A percentile compares a stretch with the other conserved stretches of the same genome.
Conservation (phyloP, 1,140 invertebrate genomes). For the Venturia canescens region DNA sequence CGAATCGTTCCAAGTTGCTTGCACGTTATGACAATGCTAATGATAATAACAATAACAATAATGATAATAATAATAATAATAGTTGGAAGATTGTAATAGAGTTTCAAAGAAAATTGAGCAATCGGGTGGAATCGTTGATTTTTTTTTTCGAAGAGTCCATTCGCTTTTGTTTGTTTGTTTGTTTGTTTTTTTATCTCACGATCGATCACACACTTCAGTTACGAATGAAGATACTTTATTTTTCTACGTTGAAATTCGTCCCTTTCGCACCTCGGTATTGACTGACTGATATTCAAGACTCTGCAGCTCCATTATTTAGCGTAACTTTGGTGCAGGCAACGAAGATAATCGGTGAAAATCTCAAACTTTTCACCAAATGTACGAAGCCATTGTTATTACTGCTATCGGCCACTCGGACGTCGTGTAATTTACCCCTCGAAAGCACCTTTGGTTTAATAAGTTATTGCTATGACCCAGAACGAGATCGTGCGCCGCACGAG, state of each 20-base stretch:
- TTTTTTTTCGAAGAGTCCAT: neutral
- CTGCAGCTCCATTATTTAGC: slow-evolving; percentile 56
- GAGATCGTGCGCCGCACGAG: neutral
- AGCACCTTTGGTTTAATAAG: neutral
- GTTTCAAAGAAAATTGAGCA: slow-evolving; percentile 16
- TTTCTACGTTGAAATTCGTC: neutral
- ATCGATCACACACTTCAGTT: neutral
- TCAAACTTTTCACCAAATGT: neutral
- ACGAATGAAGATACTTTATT: slow-evolving; percentile 4
- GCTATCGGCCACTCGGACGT: neutral
- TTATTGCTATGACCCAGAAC: slow-evolving; percentile 13
- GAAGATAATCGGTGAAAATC: too few species aligned
- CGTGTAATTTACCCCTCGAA: neutral
- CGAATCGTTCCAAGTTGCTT: slow-evolving; percentile 65
- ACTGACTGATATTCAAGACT: slow-evolving; percentile 73
- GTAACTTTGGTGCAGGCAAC: neutral
- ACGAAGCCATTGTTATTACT: too few species aligned
- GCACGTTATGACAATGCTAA: slow-evolving; percentile 69
- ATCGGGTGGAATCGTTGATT: slow-evolving; percentile 26
- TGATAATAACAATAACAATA: slow-evolving; percentile 55
- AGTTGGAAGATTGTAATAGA: slow-evolving; percentile 6
- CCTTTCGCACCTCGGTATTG: slow-evolving; percentile 53
- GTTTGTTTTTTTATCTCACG: slow-evolving; percentile 1
- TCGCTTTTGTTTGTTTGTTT: too few species aligned
- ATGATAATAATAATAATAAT: slow-evolving; percentile 30